phyloP scores from a whole-genome alignment of 2,113 vertebrate species.

The Notiomystis cincta region DNA sequence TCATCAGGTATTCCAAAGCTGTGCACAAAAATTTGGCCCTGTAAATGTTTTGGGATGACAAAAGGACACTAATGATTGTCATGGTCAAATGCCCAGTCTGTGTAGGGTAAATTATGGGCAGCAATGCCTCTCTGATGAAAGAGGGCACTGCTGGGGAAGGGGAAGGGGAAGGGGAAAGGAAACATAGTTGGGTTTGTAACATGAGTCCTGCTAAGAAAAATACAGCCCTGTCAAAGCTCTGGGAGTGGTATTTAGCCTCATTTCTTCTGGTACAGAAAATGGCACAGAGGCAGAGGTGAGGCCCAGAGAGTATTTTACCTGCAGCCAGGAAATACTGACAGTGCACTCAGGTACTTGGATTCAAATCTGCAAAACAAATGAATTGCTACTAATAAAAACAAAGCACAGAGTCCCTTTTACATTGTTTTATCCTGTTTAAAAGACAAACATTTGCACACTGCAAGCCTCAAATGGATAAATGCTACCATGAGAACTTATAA shows the following conservation, averaged over 20 bases:
- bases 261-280: neutral
- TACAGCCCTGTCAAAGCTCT: neutral
- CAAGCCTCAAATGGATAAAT: conserved; percentile 72
- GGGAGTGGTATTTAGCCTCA: neutral
- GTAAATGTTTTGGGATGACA: neutral
- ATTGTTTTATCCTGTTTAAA: conserved; percentile 69
- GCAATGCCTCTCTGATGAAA: neutral
- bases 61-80: neutral
- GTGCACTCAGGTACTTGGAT: neutral
- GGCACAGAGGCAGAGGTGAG: neutral
- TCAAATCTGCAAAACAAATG: conserved; percentile 58
- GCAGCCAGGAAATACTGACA: conserved; percentile 6
- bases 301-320: neutral
- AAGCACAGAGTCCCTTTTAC: conserved; percentile 63
- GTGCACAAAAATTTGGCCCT: neutral
- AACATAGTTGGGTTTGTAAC: neutral
- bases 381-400: conserved; percentile 65
- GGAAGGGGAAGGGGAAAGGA: no score
- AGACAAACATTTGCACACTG: conserved; percentile 73
- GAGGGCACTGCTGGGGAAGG: neutral
- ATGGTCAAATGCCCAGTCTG: neutral
- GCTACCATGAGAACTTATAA: conserved; percentile 74
- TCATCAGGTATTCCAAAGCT: neutral
- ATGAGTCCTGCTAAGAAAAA: neutral
- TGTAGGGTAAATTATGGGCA: neutral